A percentile compares a stretch with the other conserved stretches of the same genome.
These are phyloP conservation scores for Hippocampus comes DNA, from an alignment of 2,113 vertebrate genomes.

Conservation along the genomic window DNA sequence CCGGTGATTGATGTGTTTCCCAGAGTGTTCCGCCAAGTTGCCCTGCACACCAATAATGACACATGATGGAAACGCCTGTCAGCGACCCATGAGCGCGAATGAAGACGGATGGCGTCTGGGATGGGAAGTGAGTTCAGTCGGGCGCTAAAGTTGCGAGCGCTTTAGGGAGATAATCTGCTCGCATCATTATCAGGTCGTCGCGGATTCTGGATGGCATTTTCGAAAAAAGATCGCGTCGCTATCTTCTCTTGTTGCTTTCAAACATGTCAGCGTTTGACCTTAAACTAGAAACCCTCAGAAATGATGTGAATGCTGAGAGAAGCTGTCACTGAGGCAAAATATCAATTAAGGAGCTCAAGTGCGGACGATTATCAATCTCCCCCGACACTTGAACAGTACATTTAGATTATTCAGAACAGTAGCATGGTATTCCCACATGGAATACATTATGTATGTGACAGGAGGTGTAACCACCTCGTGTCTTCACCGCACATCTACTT, in stretches of 20 bases:
- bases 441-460: no score
- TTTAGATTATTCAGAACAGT: background rate
- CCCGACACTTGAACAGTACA: background rate
- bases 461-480: no score
- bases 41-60: constrained; percentile 77
- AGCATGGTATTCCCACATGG: no score
- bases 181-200: constrained; percentile 18
- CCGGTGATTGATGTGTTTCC: constrained; percentile 73
- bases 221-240: background rate
- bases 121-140: constrained; percentile 73
- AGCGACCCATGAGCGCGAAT: constrained; percentile 66
- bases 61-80: constrained; percentile 79
- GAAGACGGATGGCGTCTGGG: constrained; percentile 72
- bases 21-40: constrained; percentile 67
- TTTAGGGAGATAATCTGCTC: constrained; percentile 59
- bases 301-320: background rate
- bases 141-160: constrained; percentile 65
- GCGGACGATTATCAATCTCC: background rate
- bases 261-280: background rate
- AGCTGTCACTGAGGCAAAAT: background rate
- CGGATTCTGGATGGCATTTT: background rate
- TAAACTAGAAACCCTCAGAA: background rate
- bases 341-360: background rate
- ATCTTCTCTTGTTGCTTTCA: background rate
- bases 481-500: no score